phyloP scores from a whole-genome alignment of 2,113 vertebrate species.

The Macrotis lagotis region DNA sequence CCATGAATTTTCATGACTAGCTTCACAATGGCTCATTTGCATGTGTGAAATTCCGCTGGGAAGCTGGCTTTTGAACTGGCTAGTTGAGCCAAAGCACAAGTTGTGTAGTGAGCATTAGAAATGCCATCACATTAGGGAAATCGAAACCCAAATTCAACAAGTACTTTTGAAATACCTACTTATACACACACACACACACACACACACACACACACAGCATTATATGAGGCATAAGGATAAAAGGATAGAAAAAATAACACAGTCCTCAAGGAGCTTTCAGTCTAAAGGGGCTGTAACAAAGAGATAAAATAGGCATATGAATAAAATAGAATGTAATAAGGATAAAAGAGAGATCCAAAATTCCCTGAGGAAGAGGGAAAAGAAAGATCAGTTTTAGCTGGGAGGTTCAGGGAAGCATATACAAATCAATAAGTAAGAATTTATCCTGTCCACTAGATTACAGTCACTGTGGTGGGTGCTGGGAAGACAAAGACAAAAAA shows the following conservation, averaged over 20 bases:
- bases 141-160: background rate
- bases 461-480: background rate
- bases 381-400: background rate
- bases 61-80: constrained; percentile 78
- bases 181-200: too few species aligned
- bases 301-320: background rate
- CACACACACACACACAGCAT: background rate
- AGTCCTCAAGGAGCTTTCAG: background rate
- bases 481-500: background rate
- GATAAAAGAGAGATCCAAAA: background rate
- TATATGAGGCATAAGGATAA: background rate
- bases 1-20: constrained; percentile 80
- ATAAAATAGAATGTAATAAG: background rate
- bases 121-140: constrained; percentile 52
- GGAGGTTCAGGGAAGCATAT: too few species aligned
- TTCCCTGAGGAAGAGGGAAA: background rate
- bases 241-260: background rate
- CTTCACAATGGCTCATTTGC: constrained; percentile 79
- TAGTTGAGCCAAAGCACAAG: constrained; percentile 67
- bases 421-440: background rate
- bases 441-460: background rate
- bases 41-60: constrained; percentile 81
- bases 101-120: constrained; percentile 49
- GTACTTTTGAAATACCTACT: background rate
- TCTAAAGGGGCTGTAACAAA: background rate